Evolutionary conservation across 2,113 vertebrate genomes (phyloP).

Genomic region (Bolborhynchus lineola): DNA sequence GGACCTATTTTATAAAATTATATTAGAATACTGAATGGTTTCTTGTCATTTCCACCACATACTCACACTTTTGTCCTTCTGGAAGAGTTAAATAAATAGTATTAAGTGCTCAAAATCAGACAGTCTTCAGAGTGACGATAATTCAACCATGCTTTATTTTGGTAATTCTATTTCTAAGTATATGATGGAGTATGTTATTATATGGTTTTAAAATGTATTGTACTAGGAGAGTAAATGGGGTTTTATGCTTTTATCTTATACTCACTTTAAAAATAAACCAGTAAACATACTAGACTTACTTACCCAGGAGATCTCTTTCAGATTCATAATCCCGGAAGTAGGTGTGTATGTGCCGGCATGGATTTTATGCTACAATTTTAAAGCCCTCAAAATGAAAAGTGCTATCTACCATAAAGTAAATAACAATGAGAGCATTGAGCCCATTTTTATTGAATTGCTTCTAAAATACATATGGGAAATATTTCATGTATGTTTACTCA

Average conservation of each 20-base stretch:
- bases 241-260: background rate
- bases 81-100: background rate
- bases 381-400: background rate
- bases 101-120: background rate
- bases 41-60: background rate
- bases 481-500: background rate
- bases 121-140: background rate
- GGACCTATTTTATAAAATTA: background rate
- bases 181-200: background rate
- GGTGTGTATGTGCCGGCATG: accelerated
- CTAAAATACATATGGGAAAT: background rate
- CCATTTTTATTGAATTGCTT: background rate
- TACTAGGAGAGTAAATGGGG: background rate
- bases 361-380: background rate
- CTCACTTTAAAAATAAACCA: background rate
- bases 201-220: background rate
- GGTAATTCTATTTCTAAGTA: background rate
- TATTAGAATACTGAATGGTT: background rate
- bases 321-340: background rate
- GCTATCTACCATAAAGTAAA: background rate
- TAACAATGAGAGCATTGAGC: background rate
- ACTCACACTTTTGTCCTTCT: background rate
- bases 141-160: background rate
- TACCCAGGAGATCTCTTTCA: background rate
- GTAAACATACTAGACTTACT: background rate